phyloP scores from a whole-genome alignment of 2,113 vertebrate genomes.

The Calonectris borealis region DNA sequence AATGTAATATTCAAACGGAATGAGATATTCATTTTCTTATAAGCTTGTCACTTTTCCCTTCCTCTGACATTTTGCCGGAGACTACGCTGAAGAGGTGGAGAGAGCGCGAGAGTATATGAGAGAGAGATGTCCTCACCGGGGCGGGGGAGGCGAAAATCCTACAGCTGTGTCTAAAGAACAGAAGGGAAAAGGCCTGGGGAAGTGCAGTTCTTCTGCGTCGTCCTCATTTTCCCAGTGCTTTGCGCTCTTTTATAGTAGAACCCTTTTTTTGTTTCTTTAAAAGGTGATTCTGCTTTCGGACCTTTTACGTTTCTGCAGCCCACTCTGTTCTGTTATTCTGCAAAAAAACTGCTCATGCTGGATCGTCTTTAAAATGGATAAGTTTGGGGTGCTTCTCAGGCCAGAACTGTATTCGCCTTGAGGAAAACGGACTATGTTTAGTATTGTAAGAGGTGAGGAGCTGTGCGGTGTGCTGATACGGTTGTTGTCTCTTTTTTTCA shows the following conservation, averaged over 20 bases:
- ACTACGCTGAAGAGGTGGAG: background rate
- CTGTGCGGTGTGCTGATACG: background rate
- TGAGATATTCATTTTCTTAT: constrained; percentile 55
- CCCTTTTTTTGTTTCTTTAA: background rate
- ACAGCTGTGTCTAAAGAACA: background rate
- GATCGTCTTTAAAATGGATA: background rate
- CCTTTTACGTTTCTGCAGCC: background rate
- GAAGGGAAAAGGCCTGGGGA: background rate
- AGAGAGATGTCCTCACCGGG: background rate
- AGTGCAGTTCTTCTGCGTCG: background rate
- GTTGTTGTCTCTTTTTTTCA: background rate
- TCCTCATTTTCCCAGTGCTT: background rate
- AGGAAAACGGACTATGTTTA: background rate
- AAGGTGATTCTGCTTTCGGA: background rate
- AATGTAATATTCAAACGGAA: constrained; percentile 70
- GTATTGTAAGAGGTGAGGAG: background rate
- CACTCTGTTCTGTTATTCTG: background rate
- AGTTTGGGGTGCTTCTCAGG: background rate
- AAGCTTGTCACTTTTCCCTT: constrained; percentile 56
- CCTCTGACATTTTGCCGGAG: constrained; percentile 28
- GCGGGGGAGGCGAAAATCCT: background rate
- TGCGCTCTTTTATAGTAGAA: background rate
- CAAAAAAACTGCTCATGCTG: background rate
- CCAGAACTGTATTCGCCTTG: background rate
- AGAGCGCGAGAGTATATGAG: background rate